Base-by-base conservation (phyloP, 1,140 invertebrate species). In the Homarus americanus region DNA sequence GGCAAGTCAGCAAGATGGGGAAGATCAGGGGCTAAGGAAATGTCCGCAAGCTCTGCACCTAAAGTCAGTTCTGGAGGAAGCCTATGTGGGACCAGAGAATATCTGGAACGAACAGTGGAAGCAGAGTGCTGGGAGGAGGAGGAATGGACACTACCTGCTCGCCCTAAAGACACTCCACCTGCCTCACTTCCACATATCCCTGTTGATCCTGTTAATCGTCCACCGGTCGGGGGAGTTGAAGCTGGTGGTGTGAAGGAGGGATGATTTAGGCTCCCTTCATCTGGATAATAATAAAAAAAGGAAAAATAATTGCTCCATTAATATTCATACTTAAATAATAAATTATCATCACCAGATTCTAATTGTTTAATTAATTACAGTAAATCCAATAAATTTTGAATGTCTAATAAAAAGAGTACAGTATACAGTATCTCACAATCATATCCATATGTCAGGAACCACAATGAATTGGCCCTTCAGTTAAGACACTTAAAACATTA, bases 61-160 rank as follows among this genome's bases (percentile, higher is more conserved):
- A 92, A 87, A 66, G 92, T 91, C 40, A 93, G 44, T 28, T 92
- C 91, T 9, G 89, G 93, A 7, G 84, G 85, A 36, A 88, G 84
- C 49, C 91, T 86, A 40, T 82, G 78, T 9, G 91, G 87, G 40
- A 92, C 82, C 28, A 92, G 75, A 20, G 92, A 93, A 78, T 92
- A 93, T 44, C 93, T 87, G 3, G 93, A 93, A 24, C 92, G 91
- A 24, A 93, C 93, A 24, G 93, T 93, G 1, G 93, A 93, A 32
- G 91, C 92, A 63, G 93, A 93, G 44, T 93, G 93, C 75, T 93
- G 93, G 24, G 93, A 93, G 28, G 93, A 93, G 24, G 92, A 92
- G 73, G 91, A 92, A 87, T 93, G 91, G 15, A 90, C 86, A 73
- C 93, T 92, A 75, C 92, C 91, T 17, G 90, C 89, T 76, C 92